A percentile compares a stretch with the other conserved stretches of the same genome.
Evolutionary conservation across 2,888 invertebrate genomes (phyloP).

Genomic region (Leptinotarsa haldemani): DNA sequence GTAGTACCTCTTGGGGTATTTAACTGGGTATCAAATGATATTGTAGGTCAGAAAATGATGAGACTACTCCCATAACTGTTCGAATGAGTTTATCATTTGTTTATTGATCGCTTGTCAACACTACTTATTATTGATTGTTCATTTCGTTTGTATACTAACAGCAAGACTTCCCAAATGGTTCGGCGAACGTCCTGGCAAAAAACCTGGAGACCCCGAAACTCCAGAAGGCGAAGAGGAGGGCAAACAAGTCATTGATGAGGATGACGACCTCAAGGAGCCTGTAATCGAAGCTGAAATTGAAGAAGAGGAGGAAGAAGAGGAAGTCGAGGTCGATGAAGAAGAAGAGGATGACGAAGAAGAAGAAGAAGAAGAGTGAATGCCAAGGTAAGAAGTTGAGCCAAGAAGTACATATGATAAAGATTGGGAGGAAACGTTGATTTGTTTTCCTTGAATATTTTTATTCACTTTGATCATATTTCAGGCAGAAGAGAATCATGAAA

Average conservation of each 20-base stretch:
- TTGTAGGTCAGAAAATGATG: too few relatives aligned
- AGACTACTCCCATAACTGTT: too few relatives aligned
- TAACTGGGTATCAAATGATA: too few relatives aligned
- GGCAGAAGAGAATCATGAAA: slow-evolving; percentile 29
- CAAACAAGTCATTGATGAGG: slow-evolving; percentile 80
- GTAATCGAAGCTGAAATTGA: slow-evolving; percentile 77
- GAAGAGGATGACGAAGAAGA: slow-evolving; percentile 81
- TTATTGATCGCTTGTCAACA: not conserved
- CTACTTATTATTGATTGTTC: slow-evolving; percentile 12
- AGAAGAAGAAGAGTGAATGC: slow-evolving; percentile 69
- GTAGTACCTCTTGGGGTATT: too few relatives aligned
- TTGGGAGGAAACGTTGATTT: not conserved
- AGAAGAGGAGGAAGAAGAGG: slow-evolving; percentile 79
- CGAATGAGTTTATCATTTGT: too few relatives aligned
- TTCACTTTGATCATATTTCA: slow-evolving; percentile 38
- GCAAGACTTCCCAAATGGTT: slow-evolving; percentile 96
- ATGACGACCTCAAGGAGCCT: slow-evolving; percentile 72
- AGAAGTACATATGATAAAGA: not conserved
- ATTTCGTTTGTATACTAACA: slow-evolving; percentile 63
- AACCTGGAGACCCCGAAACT: slow-evolving; percentile 87
- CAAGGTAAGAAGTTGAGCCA: slow-evolving; percentile 15
- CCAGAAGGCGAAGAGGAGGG: slow-evolving; percentile 92
- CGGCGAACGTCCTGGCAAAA: slow-evolving; percentile 94
- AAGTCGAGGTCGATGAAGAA: slow-evolving; percentile 79
- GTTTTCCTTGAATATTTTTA: not conserved